Evolutionary conservation across 35 echinoderm and acorn worm species (phyloP).

Genomic region (Diadema setosum): DNA sequence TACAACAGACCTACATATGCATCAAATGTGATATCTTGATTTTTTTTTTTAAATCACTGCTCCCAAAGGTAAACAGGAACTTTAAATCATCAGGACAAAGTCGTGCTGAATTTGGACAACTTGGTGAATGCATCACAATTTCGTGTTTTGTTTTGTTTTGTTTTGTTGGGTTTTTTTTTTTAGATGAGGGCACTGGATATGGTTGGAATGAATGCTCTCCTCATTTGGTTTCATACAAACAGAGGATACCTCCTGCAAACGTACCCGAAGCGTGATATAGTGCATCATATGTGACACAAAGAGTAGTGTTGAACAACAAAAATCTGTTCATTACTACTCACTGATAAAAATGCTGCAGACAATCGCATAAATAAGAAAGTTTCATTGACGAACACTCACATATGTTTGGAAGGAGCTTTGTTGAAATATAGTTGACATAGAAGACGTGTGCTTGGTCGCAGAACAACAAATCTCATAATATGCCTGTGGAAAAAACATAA

Average conservation of each 20-base stretch:
- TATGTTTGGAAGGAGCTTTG: constrained; percentile 59
- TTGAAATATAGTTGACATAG: constrained; percentile 69
- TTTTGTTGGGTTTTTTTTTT: too few species aligned
- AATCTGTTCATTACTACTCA: not conserved
- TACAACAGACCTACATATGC: too few species aligned
- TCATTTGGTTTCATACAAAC: not conserved
- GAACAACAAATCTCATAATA: constrained; percentile 65
- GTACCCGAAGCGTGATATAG: not conserved
- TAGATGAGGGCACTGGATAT: too few species aligned
- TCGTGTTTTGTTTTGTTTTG: too few species aligned
- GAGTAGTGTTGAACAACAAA: not conserved
- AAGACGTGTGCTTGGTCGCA: constrained; percentile 69
- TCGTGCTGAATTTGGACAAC: too few species aligned
- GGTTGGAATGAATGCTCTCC: not conserved
- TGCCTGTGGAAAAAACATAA: constrained; percentile 55
- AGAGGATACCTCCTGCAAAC: not conserved
- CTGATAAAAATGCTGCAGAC: not conserved
- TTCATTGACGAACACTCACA: constrained; percentile 56
- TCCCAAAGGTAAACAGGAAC: too few species aligned
- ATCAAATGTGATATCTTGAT: too few species aligned
- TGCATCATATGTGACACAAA: not conserved
- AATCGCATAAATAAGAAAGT: not conserved
- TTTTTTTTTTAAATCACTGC: too few species aligned
- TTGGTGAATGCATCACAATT: too few species aligned
- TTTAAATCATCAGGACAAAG: too few species aligned